Base-by-base conservation (phyloP, 1,140 invertebrate genomes). In the Daktulosphaira vitifoliae region DNA sequence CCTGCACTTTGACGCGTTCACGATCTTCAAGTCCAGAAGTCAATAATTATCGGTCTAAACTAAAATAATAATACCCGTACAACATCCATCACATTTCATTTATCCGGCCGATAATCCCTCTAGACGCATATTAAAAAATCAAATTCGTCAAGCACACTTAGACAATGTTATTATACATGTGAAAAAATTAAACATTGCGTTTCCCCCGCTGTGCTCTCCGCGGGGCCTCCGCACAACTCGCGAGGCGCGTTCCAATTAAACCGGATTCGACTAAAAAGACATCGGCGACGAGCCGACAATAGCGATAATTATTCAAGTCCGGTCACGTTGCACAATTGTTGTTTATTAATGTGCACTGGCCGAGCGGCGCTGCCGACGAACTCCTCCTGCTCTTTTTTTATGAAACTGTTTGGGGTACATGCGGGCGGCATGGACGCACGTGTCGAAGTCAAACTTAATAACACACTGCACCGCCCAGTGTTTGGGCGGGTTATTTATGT, bases 171-270 rank as follows among this genome's bases (percentile, higher is more conserved):
- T n/a, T n/a, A 49, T 11, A 15, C 22, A 20, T 20, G 9, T 38
- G 52, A 22, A 22, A 54, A 54, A 22, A n/a, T n/a, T n/a, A n/a
- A n/a, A n/a, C n/a, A n/a, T n/a, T 53, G 51, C 51, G 18, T 38
- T 39, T 9, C 5, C 38, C 13, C 53, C 54, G 39, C 42, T 26
- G 37, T 23, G 54, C 26, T 59, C 54, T 13, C 54, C 23, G 9
- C 39, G 54, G 54, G 54, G 23, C 20, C 3, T 46, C 56, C 25
- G 18, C 20, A 18, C 44, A 7, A 20, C 18, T 15, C 37, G 51
- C 53, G 53, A 42, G 56, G 44, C 56, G 56, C 20, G 56, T 46
- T 23, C 56, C 46, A 62, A 62, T 62, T 62, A 62, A 62, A 62
- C 56, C 56, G 42, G 56, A 62, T 62, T 62, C 20, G 26, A n/a